These are phyloP conservation scores for Pemphredon lugubris DNA, from an alignment of 2,888 invertebrate genomes.

Conservation along the genomic window DNA sequence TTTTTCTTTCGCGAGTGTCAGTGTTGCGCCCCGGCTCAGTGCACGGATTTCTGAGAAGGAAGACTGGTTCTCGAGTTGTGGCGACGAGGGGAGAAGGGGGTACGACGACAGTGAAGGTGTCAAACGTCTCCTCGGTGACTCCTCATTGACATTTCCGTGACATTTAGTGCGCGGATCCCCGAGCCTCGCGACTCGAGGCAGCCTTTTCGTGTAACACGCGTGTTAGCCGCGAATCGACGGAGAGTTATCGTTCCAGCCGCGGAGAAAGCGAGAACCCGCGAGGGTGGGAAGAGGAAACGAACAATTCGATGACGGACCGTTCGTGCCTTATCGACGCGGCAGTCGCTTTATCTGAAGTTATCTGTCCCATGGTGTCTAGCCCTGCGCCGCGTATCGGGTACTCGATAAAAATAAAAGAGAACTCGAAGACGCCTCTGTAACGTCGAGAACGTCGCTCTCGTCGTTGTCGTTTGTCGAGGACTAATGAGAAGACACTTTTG, in stretches of 20 bases:
- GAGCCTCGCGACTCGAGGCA: conserved; percentile 17
- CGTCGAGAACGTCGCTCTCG: not conserved
- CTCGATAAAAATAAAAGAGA: conserved; percentile 60
- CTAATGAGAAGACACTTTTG: no score
- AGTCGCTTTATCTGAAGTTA: conserved; percentile 58
- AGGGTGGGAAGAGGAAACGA: conserved; percentile 18
- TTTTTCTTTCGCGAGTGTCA: conserved; percentile 39
- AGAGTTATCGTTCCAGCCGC: not conserved
- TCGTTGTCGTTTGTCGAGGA: conserved; percentile 6
- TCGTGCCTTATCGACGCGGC: conserved; percentile 71
- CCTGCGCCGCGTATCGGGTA: conserved; percentile 60
- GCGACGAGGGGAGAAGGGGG: conserved; percentile 15
- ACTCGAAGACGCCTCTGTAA: conserved; percentile 17
- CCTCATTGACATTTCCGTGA: conserved; percentile 70
- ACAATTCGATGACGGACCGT: conserved; percentile 63
- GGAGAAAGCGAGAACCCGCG: conserved; percentile 19
- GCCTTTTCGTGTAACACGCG: conserved; percentile 60
- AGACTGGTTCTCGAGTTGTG: conserved; percentile 20
- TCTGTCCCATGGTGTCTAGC: conserved; percentile 63
- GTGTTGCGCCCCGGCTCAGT: conserved; percentile 25
- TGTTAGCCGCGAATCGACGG: conserved; percentile 7
- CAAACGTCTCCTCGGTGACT: conserved; percentile 61
- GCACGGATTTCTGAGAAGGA: conserved; percentile 6
- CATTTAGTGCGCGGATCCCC: conserved; percentile 64
- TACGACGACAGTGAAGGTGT: conserved; percentile 60